Conservation (phyloP, 2,888 invertebrate species). For the Ypsolopha sequella region DNA sequence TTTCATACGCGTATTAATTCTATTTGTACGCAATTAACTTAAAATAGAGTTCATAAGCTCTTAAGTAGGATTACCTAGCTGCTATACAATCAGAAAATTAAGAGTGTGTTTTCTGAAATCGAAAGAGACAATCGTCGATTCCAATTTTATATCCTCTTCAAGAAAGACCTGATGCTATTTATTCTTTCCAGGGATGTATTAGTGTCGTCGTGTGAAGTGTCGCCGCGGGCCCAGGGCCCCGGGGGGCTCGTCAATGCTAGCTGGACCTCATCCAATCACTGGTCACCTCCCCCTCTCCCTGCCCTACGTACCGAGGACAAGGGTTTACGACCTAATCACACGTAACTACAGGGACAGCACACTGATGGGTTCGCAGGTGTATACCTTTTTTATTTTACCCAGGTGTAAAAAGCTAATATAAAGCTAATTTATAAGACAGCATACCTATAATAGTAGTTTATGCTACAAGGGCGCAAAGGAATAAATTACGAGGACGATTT, state of each 20-base stretch:
- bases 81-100: neutral
- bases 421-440: too few relatives aligned
- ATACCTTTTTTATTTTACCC: too few relatives aligned
- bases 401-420: too few relatives aligned
- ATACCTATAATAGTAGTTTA: too few relatives aligned
- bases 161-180: conserved; percentile 12
- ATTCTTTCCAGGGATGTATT: conserved; percentile 25
- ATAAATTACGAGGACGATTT: too few relatives aligned
- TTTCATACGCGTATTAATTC: too few relatives aligned
- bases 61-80: too few relatives aligned
- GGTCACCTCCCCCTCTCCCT: conserved; percentile 10
- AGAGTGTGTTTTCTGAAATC: neutral
- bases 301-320: neutral
- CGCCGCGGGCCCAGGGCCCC: conserved; percentile 58
- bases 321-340: conserved; percentile 4
- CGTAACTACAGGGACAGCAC: neutral
- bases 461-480: too few relatives aligned
- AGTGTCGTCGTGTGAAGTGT: conserved; percentile 38
- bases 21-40: neutral
- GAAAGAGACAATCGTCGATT: neutral
- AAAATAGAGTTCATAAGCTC: too few relatives aligned
- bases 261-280: conserved; percentile 77
- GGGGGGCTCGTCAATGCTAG: conserved; percentile 72
- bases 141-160: conserved; percentile 39
- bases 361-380: too few relatives aligned